Evolutionary conservation across 2,113 vertebrate genomes (phyloP).

Genomic region (Anolis sagrei): DNA sequence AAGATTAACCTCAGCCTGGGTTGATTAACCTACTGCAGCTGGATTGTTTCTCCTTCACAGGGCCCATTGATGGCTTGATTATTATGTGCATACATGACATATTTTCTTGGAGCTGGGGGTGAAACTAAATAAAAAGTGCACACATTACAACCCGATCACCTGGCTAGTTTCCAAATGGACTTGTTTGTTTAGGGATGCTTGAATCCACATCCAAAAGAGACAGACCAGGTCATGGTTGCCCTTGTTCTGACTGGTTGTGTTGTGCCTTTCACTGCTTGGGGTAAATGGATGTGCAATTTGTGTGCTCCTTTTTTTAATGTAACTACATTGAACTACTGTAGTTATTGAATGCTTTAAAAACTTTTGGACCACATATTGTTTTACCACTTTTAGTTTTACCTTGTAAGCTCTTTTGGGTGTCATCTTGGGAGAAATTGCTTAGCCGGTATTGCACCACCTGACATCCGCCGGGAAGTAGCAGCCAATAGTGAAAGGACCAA

Average conservation of each 20-base stretch:
- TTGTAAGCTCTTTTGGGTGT: no score
- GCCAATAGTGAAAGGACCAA: no score
- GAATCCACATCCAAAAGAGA: neutral
- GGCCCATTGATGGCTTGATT: neutral
- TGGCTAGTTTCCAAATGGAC: neutral
- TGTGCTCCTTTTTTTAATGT: no score
- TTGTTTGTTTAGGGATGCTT: neutral
- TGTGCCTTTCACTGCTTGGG: neutral
- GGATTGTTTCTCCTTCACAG: slow-evolving; percentile 35
- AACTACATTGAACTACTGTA: no score
- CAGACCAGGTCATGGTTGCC: neutral
- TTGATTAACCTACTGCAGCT: slow-evolving; percentile 15
- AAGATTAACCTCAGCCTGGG: slow-evolving; percentile 28
- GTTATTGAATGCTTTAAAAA: no score
- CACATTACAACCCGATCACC: neutral
- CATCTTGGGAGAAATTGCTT: no score
- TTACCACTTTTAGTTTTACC: no score
- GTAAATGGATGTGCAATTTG: no score
- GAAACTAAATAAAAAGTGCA: neutral
- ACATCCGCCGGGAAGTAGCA: no score
- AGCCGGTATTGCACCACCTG: no score
- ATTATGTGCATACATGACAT: rapidly evolving
- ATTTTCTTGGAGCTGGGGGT: slow-evolving; percentile 24
- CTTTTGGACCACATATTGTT: no score
- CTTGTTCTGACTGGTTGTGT: neutral